These are phyloP conservation scores for Catharus minimus DNA, from an alignment of 2,113 vertebrate genomes.

Conservation along the genomic window DNA sequence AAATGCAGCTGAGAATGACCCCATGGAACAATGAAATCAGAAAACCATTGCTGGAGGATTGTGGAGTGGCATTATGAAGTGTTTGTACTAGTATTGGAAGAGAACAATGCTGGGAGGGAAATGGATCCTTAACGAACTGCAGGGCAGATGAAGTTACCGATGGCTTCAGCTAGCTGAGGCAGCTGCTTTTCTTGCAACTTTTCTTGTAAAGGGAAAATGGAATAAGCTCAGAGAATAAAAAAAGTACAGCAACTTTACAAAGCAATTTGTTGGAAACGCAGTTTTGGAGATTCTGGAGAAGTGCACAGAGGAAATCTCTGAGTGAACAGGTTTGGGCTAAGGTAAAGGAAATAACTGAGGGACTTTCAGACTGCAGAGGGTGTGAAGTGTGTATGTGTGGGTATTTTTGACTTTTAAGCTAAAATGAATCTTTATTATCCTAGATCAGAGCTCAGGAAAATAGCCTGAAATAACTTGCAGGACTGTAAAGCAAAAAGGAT, in stretches of 20 bases:
- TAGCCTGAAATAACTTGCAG: neutral
- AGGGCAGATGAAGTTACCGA: fast-evolving
- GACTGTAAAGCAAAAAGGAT: neutral
- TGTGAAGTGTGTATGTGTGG: neutral
- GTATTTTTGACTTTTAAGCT: neutral
- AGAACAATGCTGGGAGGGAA: neutral
- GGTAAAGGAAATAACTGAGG: neutral
- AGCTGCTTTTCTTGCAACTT: neutral
- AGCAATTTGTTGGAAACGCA: neutral
- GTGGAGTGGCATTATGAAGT: neutral
- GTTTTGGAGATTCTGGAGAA: neutral
- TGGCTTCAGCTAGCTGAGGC: neutral
- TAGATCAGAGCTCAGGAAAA: neutral
- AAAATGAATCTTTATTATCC: neutral
- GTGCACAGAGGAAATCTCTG: neutral
- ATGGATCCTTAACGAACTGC: fast-evolving
- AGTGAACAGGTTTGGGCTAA: neutral
- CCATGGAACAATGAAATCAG: neutral
- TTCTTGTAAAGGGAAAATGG: neutral
- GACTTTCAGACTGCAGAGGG: neutral
- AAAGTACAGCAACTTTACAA: neutral
- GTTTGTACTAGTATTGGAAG: neutral
- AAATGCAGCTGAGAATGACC: neutral
- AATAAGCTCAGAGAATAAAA: neutral
- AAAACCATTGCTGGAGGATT: neutral